These are phyloP conservation scores for Amorpha juglandis DNA, from an alignment of 2,888 invertebrate species.

Conservation along the genomic window DNA sequence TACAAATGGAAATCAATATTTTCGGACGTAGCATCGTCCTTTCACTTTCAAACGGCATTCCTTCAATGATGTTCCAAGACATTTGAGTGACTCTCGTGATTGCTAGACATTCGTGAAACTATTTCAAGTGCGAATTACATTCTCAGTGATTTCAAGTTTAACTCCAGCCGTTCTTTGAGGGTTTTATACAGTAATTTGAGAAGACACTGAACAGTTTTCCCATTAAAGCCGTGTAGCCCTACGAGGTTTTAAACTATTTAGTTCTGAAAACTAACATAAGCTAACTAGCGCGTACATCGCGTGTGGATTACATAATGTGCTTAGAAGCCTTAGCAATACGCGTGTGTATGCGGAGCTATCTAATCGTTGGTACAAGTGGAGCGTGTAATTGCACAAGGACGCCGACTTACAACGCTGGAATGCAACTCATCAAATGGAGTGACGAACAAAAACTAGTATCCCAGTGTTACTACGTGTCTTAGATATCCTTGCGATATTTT, in stretches of 20 bases:
- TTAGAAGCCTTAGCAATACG: slow-evolving; percentile 18
- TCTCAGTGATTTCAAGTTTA: background rate
- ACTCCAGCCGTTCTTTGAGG: slow-evolving; percentile 4
- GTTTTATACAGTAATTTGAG: background rate
- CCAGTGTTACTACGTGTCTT: background rate
- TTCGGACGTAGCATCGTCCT: slow-evolving; percentile 46
- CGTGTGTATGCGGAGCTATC: slow-evolving; percentile 26
- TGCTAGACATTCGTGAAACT: slow-evolving; percentile 11
- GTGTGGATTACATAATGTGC: slow-evolving; percentile 21
- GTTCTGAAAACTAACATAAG: slow-evolving; percentile 1
- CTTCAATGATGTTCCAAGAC: slow-evolving; percentile 29
- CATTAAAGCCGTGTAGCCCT: background rate
- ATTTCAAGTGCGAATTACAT: slow-evolving; percentile 6
- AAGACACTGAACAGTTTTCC: slow-evolving; percentile 1
- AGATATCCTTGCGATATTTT: background rate
- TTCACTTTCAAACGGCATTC: slow-evolving; percentile 61
- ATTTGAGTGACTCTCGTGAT: slow-evolving; percentile 11
- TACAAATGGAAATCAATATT: slow-evolving; percentile 52
- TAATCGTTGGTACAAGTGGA: slow-evolving; percentile 29
- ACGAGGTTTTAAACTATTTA: background rate
- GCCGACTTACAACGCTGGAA: slow-evolving; percentile 22
- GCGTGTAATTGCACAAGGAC: slow-evolving; percentile 31
- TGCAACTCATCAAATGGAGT: slow-evolving; percentile 19
- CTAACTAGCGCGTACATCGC: background rate
- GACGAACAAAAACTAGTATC: slow-evolving; percentile 8